Base-by-base conservation (phyloP, 2,113 vertebrate species). In the Pristiophorus japonicus region DNA sequence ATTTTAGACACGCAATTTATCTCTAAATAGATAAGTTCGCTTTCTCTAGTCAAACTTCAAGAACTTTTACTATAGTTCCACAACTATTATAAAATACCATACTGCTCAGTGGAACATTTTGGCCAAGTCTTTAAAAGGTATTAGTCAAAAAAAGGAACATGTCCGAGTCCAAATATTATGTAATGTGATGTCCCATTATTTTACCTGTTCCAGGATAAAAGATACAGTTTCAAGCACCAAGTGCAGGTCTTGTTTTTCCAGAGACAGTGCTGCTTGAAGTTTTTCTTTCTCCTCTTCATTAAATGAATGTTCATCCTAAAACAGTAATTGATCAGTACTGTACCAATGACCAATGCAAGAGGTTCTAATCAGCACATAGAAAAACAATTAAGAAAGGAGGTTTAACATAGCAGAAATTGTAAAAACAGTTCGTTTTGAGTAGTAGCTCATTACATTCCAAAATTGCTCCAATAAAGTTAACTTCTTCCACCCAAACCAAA, bases 261-360 rank as follows among this genome's bases (percentile, higher is more conserved):
- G 65, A 0, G 97, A 98, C 96, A 99, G 98, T 34, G 99, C 99
- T 47, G 96, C 96, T 95, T 98, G 98, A 95, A 99, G 98, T 95
- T 99, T 99, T 97, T 99, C 97, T 96, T 99, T 99, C 95, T 99
- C 99, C 51, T 99, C 99, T 96, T 98, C 98, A 96, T 97, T 99
- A 97, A 99, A 99, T 63, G 98, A 98, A 75, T 97, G 98, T 96
- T 99, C 99, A 75, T 96, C 97, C 99, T 99, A 95, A 94, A 97
- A 97, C 6, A 97, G 65, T 96, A 96, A 97, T 34, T 34, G 7
- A 30, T 93, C n/a, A 70, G 87, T 24, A 95, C 30, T 5, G 42
- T 34, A 94, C 38, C 11, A 27, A 42, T 30, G 4, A 94, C 38
- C 11, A 27, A 42, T 30, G 4, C 45, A 59, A 47, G 12, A 70